Evolutionary conservation across 2,113 vertebrate genomes (phyloP).

Genomic region (Cyrtonyx montezumae): DNA sequence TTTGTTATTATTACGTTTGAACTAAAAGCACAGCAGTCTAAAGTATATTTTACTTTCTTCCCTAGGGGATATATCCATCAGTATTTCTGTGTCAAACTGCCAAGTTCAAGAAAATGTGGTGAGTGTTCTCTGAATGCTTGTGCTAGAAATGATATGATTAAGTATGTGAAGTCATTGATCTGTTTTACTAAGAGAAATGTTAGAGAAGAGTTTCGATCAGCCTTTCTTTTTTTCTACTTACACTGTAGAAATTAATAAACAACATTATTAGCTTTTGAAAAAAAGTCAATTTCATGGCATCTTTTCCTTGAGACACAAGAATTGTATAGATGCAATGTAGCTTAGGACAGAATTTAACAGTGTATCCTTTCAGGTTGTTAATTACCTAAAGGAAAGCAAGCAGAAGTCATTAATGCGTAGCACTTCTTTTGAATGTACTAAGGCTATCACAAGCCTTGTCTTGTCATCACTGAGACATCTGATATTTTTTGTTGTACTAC

Average conservation of each 20-base stretch:
- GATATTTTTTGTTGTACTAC: neutral
- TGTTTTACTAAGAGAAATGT: constrained; percentile 24
- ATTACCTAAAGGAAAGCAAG: neutral
- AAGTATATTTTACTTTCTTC: constrained; percentile 60
- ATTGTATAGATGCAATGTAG: neutral
- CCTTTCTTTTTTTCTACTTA: constrained; percentile 25
- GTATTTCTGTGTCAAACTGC: constrained; percentile 97
- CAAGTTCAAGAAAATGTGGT: constrained; percentile 99
- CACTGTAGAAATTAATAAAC: constrained; percentile 26
- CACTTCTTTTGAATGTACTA: neutral
- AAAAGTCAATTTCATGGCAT: neutral
- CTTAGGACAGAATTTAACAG: neutral
- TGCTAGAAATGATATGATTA: constrained; percentile 27
- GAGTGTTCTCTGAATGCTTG: constrained; percentile 66
- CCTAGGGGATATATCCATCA: constrained; percentile 92
- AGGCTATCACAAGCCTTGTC: neutral
- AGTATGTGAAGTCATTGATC: constrained; percentile 28
- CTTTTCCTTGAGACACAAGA: neutral
- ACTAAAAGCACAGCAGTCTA: constrained; percentile 45
- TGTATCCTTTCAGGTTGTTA: neutral
- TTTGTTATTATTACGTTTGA: constrained; percentile 36
- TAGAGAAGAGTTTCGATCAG: neutral
- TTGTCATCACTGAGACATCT: neutral
- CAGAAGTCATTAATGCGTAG: neutral
- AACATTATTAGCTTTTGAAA: neutral